A percentile compares a stretch with the other conserved stretches of the same genome.
Conservation (phyloP, 2,888 invertebrate genomes). For the Hirtodrosophila duncani region DNA sequence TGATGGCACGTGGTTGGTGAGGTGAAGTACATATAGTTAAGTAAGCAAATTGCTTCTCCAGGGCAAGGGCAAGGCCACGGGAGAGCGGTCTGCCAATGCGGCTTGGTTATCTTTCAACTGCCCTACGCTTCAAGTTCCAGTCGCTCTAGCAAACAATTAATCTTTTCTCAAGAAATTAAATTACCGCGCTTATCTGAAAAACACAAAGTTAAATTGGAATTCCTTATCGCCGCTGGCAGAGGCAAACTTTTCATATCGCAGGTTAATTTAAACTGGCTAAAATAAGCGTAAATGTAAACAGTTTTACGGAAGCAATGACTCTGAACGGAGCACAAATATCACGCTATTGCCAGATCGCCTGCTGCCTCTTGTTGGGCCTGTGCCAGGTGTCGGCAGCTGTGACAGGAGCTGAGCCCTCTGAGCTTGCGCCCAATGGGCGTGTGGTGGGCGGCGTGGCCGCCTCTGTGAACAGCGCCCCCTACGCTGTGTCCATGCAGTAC, state of each 20-base stretch:
- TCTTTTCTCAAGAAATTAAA: constrained; percentile 32
- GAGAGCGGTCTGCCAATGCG: no score
- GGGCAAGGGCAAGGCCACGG: no score
- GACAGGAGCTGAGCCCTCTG: background rate
- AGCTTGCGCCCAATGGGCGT: constrained; percentile 46
- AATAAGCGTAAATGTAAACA: constrained; percentile 53
- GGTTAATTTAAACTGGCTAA: constrained; percentile 52
- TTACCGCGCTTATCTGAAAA: constrained; percentile 47
- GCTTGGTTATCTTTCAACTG: no score
- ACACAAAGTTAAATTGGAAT: constrained; percentile 41
- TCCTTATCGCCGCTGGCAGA: constrained; percentile 37
- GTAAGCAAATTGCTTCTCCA: no score
- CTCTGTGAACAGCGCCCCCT: constrained; percentile 65
- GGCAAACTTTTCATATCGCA: constrained; percentile 28
- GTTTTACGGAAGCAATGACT: constrained; percentile 47
- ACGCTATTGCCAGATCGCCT: constrained; percentile 15
- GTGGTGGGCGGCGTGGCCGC: constrained; percentile 71
- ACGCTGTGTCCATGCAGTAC: constrained; percentile 73
- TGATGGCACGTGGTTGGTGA: no score
- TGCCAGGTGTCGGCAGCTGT: constrained; percentile 38
- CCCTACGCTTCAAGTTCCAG: no score
- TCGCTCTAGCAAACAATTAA: no score
- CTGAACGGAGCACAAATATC: constrained; percentile 32
- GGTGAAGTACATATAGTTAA: no score
- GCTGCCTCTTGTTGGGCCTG: constrained; percentile 23